Percentiles rank a stretch among this genome's conserved stretches.
phyloP scores from a whole-genome alignment of 2,113 vertebrate species.

The Glaucomys volans region DNA sequence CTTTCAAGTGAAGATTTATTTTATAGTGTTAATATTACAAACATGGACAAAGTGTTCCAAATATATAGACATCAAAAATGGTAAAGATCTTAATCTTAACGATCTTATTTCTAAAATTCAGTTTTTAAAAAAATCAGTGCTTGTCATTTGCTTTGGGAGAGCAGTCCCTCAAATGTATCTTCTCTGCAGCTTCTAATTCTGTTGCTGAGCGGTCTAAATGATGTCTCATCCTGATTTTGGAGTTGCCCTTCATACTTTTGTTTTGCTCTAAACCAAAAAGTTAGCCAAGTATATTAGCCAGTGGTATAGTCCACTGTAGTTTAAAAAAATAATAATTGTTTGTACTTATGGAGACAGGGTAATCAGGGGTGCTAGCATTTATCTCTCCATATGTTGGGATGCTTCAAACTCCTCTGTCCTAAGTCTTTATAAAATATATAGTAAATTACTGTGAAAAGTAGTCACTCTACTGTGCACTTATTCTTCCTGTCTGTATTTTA shows the following conservation, averaged over 20 bases:
- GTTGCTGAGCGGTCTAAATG: background rate
- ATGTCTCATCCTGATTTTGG: conserved; percentile 9
- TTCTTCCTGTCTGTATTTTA: background rate
- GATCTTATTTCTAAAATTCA: conserved; percentile 35
- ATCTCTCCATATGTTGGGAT: background rate
- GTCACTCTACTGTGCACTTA: no score
- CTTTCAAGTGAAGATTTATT: conserved; percentile 43
- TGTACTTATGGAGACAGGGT: background rate
- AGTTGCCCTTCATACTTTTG: background rate
- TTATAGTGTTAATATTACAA: conserved; percentile 29
- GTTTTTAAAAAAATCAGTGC: conserved; percentile 46
- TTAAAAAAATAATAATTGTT: background rate
- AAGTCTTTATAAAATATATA: background rate
- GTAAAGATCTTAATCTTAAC: conserved; percentile 35
- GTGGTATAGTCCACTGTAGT: background rate
- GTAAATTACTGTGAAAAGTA: background rate
- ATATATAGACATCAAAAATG: conserved; percentile 34
- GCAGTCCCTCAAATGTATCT: background rate
- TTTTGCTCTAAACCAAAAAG: background rate
- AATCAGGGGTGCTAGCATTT: background rate
- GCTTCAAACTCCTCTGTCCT: background rate
- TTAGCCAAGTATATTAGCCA: background rate
- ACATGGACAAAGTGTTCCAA: conserved; percentile 23
- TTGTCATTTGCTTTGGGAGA: conserved; percentile 1
- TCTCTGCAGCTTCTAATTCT: background rate